These are phyloP conservation scores for Sinotaia quadrata DNA, from an alignment of 2,888 invertebrate genomes.

Conservation along the genomic window DNA sequence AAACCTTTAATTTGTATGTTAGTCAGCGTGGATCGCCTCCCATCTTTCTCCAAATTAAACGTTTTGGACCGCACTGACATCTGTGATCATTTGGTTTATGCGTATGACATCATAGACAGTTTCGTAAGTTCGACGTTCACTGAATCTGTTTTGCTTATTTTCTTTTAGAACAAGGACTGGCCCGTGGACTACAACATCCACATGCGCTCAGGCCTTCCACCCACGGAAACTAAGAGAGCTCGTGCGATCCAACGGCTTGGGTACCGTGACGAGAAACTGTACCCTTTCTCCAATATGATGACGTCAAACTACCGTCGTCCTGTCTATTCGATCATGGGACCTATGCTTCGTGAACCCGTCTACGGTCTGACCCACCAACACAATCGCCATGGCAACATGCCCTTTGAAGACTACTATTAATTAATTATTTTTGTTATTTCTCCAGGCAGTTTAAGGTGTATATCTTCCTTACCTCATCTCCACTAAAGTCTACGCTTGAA, in stretches of 20 bases:
- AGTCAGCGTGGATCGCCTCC: no score
- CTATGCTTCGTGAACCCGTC: constrained; percentile 62
- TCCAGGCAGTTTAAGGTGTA: neutral
- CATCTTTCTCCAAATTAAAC: no score
- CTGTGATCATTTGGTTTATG: no score
- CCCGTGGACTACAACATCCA: constrained; percentile 46
- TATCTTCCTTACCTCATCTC: no score
- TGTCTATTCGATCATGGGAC: constrained; percentile 69
- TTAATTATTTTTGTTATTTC: neutral
- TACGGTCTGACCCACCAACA: constrained; percentile 69
- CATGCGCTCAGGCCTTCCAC: constrained; percentile 53
- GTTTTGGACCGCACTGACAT: no score
- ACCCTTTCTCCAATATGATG: constrained; percentile 69
- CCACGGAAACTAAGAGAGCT: constrained; percentile 63
- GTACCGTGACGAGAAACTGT: constrained; percentile 61
- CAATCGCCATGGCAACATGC: constrained; percentile 69
- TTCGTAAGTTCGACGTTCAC: neutral
- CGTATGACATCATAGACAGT: no score
- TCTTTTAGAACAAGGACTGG: constrained; percentile 58
- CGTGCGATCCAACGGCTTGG: constrained; percentile 63
- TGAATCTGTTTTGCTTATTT: neutral
- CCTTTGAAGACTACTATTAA: constrained; percentile 69
- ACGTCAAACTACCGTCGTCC: constrained; percentile 69
- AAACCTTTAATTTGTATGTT: no score
- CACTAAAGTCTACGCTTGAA: no score